Percentiles rank a stretch among this genome's conserved stretches.
Conservation (phyloP, 2,797 vertebrate species). For the Delichon dasypus region DNA sequence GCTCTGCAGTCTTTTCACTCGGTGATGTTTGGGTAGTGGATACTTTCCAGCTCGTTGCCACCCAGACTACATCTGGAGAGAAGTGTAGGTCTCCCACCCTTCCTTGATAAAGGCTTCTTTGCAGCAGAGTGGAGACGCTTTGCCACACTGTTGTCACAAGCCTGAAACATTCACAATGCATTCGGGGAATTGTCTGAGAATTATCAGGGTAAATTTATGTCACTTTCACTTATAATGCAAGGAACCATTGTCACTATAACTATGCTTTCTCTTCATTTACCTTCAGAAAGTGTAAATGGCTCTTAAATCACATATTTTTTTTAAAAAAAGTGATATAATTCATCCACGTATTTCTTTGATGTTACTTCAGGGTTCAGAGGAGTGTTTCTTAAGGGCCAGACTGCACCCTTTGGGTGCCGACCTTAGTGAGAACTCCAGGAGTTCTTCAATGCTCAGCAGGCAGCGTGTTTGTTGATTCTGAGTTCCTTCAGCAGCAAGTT, state of each 20-base stretch:
- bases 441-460: neutral
- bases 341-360: neutral
- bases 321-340: neutral
- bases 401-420: neutral
- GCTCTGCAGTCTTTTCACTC: neutral
- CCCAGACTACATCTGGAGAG: neutral
- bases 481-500: neutral
- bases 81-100: neutral
- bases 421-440: neutral
- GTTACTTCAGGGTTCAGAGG: neutral
- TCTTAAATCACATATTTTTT: neutral
- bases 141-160: neutral
- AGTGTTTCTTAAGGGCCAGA: neutral
- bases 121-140: neutral
- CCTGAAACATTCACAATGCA: neutral
- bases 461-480: accelerated
- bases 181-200: neutral
- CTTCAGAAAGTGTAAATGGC: neutral
- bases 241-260: neutral
- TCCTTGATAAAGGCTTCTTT: neutral
- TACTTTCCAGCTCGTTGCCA: neutral
- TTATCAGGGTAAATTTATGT: neutral
- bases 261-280: neutral
- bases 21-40: neutral
- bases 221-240: neutral